A percentile compares a stretch with the other conserved stretches of the same genome.
Evolutionary conservation across 1,140 invertebrate species (phyloP).

Genomic region (Doryteuthis pealeii): DNA sequence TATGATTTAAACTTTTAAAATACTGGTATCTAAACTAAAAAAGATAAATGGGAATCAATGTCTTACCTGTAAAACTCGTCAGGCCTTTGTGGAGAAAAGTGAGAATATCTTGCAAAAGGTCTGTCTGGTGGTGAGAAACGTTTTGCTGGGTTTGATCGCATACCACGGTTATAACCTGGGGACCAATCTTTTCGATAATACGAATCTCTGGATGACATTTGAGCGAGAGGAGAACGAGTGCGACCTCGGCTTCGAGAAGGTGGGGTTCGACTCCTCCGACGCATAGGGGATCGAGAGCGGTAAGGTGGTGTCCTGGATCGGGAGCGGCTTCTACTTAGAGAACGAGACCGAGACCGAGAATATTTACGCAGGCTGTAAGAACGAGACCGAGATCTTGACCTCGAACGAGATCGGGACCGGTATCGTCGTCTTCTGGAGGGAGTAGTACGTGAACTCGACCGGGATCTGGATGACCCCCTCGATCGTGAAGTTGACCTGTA

Average conservation of each 20-base stretch:
- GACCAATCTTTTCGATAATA: conserved; percentile 11
- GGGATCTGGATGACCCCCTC: not conserved
- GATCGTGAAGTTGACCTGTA: not conserved
- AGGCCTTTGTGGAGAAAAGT: not conserved
- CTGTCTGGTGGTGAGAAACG: conserved; percentile 1
- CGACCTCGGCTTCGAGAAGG: not conserved
- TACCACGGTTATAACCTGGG: not conserved
- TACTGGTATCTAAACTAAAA: too few species aligned
- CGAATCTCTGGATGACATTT: not conserved
- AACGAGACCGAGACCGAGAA: not conserved
- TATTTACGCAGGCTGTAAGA: not conserved
- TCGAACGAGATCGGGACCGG: not conserved
- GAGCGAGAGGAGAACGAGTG: not conserved
- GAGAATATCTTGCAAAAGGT: not conserved
- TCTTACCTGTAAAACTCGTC: conserved; percentile 4
- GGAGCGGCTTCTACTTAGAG: not conserved
- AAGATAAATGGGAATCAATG: too few species aligned
- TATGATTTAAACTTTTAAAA: too few species aligned
- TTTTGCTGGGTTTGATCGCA: not conserved
- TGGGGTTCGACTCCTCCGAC: not conserved
- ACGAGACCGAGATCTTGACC: not conserved
- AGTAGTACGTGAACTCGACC: not conserved
- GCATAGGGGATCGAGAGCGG: not conserved
- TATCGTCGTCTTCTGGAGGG: not conserved
- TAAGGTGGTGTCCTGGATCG: not conserved